phyloP scores from a whole-genome alignment of 2,797 vertebrate genomes.

The Gymnopithys bicolor region DNA sequence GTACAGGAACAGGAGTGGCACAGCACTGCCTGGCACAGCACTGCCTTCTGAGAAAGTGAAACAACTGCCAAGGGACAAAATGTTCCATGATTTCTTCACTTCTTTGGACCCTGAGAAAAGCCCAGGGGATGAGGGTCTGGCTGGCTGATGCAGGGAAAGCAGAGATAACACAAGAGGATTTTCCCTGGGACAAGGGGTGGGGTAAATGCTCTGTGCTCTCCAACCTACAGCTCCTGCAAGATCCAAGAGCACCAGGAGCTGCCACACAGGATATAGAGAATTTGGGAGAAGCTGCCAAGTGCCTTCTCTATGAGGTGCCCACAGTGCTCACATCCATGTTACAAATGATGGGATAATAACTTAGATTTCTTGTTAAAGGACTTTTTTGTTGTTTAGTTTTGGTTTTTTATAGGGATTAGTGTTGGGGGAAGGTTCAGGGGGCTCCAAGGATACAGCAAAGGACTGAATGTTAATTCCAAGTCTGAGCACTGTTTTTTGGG shows the following conservation, averaged over 20 bases:
- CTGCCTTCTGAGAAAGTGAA: background rate
- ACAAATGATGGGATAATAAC: background rate
- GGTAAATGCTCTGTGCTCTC: background rate
- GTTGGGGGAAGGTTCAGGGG: background rate
- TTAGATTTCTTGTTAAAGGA: background rate
- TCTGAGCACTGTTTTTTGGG: background rate
- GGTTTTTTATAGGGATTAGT: background rate
- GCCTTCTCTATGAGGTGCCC: background rate
- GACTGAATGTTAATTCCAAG: background rate
- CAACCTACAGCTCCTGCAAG: background rate
- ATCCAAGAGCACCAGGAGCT: background rate
- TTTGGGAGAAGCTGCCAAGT: background rate
- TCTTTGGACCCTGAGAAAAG: background rate
- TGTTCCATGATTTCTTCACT: accelerated
- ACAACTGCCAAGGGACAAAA: background rate
- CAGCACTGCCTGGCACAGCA: background rate
- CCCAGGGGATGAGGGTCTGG: background rate
- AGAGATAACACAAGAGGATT: background rate
- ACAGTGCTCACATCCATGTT: background rate
- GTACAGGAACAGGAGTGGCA: background rate
- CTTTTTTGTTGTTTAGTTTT: background rate
- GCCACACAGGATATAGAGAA: background rate
- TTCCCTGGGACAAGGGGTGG: background rate
- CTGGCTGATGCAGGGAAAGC: background rate
- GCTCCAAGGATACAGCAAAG: background rate